Base-by-base conservation (phyloP, 23 tunicate genomes). In the Halocynthia aurantium region DNA sequence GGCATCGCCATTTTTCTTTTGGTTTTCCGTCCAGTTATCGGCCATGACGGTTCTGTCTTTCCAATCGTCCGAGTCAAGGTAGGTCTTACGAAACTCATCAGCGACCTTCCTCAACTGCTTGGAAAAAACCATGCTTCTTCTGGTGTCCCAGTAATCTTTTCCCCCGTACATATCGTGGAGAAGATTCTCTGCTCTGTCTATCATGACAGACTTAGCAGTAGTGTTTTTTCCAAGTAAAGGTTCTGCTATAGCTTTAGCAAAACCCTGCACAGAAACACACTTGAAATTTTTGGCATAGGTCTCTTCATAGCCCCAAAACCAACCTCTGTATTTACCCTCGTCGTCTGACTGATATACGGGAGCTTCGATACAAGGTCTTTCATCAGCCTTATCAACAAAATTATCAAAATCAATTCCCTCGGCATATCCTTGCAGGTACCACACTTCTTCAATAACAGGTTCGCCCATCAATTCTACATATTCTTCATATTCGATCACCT, bases 301-400 rank as follows among this genome's bases (percentile, higher is more conserved):
- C 73, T 88, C 95, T 17, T 76, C 87, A 88, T 84, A 94, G 6
- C 99, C 99, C 89, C 87, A 94, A 84, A 94, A 94, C 99, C 99
- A 94, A 13, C 99, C 99, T 31, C 99, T 77, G 21, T 64, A 68
- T 67, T 90, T 85, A 13, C 83, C 87, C n/a, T 85, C 83, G 8
- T n/a, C 69, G 67, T 84, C 99, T 22, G 88, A 73, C 52, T 88
- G 74, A 78, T 94, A 94, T 22, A 81, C 84, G 8, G 88, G 91
- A 11, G 84, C 75, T 53, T 88, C 96, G 49, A 94, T 81, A 62
- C 99, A 94, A 40, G 81, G 83, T 31, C 95, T 78, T 58, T 94
- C 99, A 84, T 94, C 97, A 69, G 85, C 83, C 78, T 88, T 88
- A 80, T 94, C 99, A 12, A 73, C 95, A 90, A 90, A 94, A n/a